Percentiles rank a stretch among this genome's conserved stretches.
Conservation (phyloP, 1,140 invertebrate genomes). For the Pogonomyrmex barbatus region DNA sequence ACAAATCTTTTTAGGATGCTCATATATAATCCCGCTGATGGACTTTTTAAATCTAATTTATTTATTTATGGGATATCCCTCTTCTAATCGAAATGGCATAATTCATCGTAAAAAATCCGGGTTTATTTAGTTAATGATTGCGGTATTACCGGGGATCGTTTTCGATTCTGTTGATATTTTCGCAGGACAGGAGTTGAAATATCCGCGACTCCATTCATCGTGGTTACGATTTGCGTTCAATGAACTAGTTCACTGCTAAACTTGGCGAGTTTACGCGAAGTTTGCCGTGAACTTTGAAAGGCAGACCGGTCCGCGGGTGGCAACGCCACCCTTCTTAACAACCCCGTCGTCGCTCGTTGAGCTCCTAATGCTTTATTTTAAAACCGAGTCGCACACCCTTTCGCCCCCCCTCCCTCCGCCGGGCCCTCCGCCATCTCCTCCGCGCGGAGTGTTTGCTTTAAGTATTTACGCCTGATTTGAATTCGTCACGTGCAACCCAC, state of each 20-base stretch:
- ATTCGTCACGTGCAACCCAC: constrained; percentile 77
- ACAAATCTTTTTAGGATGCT: background rate
- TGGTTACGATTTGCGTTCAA: constrained; percentile 77
- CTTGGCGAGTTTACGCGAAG: constrained; percentile 78
- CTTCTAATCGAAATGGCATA: background rate
- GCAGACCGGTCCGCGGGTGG: constrained; percentile 17
- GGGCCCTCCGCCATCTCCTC: background rate
- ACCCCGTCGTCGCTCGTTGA: constrained; percentile 65
- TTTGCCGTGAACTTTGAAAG: constrained; percentile 66
- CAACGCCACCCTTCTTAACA: constrained; percentile 68
- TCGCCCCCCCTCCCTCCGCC: background rate
- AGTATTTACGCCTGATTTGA: constrained; percentile 82
- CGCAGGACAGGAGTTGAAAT: background rate
- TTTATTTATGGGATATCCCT: background rate
- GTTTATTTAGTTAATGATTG: background rate
- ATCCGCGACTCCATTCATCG: constrained; percentile 66
- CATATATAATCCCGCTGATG: background rate
- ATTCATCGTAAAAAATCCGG: background rate
- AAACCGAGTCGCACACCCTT: constrained; percentile 71
- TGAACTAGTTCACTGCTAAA: constrained; percentile 76
- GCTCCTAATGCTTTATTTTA: constrained; percentile 79
- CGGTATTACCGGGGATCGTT: constrained; percentile 8
- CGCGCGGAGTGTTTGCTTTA: constrained; percentile 76
- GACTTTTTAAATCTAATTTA: background rate
- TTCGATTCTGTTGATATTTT: constrained; percentile 28